phyloP scores from a whole-genome alignment of 2,888 invertebrate genomes.

The Leucoptera coffeella region DNA sequence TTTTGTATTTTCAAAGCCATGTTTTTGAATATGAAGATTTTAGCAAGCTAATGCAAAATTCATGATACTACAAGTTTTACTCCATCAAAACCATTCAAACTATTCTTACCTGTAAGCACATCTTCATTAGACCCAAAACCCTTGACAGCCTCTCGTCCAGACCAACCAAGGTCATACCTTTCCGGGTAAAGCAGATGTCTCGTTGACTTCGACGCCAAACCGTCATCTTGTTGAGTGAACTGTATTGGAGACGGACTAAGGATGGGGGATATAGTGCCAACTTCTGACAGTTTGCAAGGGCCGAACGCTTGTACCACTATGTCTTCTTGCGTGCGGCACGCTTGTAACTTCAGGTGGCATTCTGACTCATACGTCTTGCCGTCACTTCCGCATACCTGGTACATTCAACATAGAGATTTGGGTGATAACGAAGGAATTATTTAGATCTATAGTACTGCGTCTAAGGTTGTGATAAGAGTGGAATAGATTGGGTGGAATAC shows the following conservation, averaged over 20 bases:
- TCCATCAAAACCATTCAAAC: slow-evolving; percentile 40
- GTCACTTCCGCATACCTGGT: slow-evolving; percentile 67
- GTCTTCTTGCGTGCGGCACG: slow-evolving; percentile 76
- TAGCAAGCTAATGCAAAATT: too few relatives aligned
- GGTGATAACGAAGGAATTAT: not conserved
- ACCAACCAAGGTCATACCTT: slow-evolving; percentile 59
- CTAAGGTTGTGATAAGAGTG: too few relatives aligned
- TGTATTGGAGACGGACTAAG: slow-evolving; percentile 72
- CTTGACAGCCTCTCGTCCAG: too few relatives aligned
- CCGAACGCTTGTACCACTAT: slow-evolving; percentile 73
- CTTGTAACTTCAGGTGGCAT: slow-evolving; percentile 74
- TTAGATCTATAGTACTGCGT: not conserved
- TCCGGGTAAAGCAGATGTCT: slow-evolving; percentile 70
- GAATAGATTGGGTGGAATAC: too few relatives aligned
- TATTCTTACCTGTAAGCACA: too few relatives aligned
- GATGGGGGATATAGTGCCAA: slow-evolving; percentile 70
- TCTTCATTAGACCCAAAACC: too few relatives aligned
- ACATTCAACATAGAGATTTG: not conserved
- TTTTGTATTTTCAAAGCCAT: too few relatives aligned
- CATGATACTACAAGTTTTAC: too few relatives aligned
- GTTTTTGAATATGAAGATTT: too few relatives aligned
- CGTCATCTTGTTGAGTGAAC: slow-evolving; percentile 74
- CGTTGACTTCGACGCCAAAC: slow-evolving; percentile 73
- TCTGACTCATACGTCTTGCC: slow-evolving; percentile 79
- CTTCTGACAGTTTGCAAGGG: slow-evolving; percentile 64